Evolutionary conservation across 2,113 vertebrate species (phyloP).

Genomic region (Carassius auratus): DNA sequence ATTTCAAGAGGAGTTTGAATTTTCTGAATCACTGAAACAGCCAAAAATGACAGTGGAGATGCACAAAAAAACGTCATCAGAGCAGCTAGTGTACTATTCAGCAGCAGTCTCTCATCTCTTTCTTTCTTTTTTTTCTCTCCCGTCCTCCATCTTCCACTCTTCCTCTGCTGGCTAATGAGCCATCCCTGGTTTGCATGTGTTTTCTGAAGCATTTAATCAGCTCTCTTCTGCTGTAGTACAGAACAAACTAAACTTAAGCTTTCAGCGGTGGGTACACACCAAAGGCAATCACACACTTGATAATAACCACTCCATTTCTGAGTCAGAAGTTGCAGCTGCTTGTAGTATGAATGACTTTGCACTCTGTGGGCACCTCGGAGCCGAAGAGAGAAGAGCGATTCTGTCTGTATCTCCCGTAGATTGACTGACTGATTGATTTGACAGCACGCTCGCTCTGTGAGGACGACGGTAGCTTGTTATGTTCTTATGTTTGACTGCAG

Average conservation of each 20-base stretch:
- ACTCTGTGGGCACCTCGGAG: neutral
- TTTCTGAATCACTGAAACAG: neutral
- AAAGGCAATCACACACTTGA: slow-evolving; percentile 33
- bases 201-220: slow-evolving; percentile 50
- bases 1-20: neutral
- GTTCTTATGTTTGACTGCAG: slow-evolving; percentile 16
- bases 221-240: slow-evolving; percentile 35
- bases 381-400: slow-evolving; percentile 11
- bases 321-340: slow-evolving; percentile 33
- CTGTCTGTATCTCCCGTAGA: slow-evolving; percentile 20
- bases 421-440: slow-evolving; percentile 27
- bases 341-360: slow-evolving; percentile 25
- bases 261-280: slow-evolving; percentile 22
- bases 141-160: slow-evolving; percentile 3
- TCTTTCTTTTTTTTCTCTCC: neutral
- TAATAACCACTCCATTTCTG: slow-evolving; percentile 34
- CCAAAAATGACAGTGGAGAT: neutral
- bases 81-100: neutral
- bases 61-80: neutral
- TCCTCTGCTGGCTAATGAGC: slow-evolving; percentile 40
- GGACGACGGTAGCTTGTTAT: neutral
- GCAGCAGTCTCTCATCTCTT: slow-evolving; percentile 3
- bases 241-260: slow-evolving; percentile 30
- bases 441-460: neutral
- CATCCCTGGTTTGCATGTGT: slow-evolving; percentile 38